Conservation (phyloP, 2,888 invertebrate genomes). For the Labia minor region DNA sequence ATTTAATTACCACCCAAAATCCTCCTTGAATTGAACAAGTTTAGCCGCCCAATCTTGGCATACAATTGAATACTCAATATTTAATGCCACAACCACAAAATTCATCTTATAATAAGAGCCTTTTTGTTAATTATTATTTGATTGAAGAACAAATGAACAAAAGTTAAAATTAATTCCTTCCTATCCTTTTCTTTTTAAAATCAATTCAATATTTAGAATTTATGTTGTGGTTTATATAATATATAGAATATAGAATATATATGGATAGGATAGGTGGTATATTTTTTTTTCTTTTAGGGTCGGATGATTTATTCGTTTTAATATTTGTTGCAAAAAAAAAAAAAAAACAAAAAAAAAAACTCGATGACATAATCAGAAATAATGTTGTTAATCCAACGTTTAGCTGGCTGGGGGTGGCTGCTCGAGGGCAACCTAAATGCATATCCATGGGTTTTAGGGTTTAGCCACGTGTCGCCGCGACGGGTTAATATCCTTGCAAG, state of each 20-base stretch:
- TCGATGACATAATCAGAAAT: constrained; percentile 13
- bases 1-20: constrained; percentile 7
- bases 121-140: constrained; percentile 8
- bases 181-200: no score
- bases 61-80: constrained; percentile 8
- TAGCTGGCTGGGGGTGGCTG: not conserved
- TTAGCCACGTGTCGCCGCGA: not conserved
- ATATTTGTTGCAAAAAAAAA: not conserved
- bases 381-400: constrained; percentile 5
- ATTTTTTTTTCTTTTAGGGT: not conserved
- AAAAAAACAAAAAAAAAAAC: not conserved
- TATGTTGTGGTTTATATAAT: constrained; percentile 14
- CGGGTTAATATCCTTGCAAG: not conserved
- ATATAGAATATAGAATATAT: not conserved
- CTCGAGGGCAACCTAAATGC: not conserved
- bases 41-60: not conserved
- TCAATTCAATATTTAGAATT: not conserved
- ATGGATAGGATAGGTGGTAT: not conserved
- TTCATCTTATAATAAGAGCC: not conserved
- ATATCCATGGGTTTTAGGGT: not conserved
- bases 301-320: not conserved
- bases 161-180: not conserved
- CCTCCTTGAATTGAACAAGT: not conserved
- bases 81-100: not conserved
- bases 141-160: not conserved